A percentile compares a stretch with the other conserved stretches of the same genome.
Evolutionary conservation across 2,888 invertebrate genomes (phyloP).

Genomic region (Pristionchus exspectatus): DNA sequence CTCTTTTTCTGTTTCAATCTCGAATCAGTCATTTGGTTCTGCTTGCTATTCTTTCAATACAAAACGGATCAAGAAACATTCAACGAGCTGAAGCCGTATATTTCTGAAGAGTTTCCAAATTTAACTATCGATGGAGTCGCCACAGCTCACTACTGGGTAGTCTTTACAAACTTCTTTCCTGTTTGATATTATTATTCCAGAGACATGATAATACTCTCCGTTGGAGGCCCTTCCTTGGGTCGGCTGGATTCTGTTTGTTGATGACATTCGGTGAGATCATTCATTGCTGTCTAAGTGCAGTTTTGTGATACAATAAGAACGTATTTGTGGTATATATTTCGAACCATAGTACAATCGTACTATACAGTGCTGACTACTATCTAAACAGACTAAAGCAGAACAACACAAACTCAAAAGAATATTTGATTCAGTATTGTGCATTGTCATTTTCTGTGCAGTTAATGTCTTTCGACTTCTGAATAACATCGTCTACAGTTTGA

Average conservation of each 20-base stretch:
- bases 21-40: slow-evolving; percentile 1
- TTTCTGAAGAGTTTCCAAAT: background rate
- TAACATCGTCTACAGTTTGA: background rate
- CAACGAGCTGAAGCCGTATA: background rate
- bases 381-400: background rate
- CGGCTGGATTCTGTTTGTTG: background rate
- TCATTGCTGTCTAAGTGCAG: background rate
- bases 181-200: background rate
- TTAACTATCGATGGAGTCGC: background rate
- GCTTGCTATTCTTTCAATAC: background rate
- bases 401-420: background rate
- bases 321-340: too few relatives aligned
- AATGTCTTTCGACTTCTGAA: background rate
- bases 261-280: slow-evolving; percentile 35
- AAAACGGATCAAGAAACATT: slow-evolving; percentile 14
- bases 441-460: background rate
- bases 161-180: background rate
- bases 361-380: background rate
- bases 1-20: background rate
- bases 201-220: background rate
- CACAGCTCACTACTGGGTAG: slow-evolving; percentile 14
- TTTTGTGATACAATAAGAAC: background rate
- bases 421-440: background rate
- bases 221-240: background rate
- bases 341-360: background rate